Base-by-base conservation (phyloP, 2,797 vertebrate genomes). In the Lithobates sylvaticus region DNA sequence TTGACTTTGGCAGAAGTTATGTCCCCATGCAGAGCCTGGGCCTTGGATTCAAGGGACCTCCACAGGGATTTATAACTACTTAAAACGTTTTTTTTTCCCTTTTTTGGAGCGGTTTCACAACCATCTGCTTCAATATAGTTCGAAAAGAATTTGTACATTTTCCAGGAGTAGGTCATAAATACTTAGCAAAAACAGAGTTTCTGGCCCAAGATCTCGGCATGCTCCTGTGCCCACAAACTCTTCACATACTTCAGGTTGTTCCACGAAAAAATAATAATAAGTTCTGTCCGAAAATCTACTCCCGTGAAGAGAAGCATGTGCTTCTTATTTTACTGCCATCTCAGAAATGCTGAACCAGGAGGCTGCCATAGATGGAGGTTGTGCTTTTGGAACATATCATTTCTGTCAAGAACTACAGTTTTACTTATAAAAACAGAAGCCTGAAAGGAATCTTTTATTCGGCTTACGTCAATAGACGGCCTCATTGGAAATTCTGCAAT, bases 401-500 rank as follows among this genome's bases (percentile, higher is more conserved):
- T 81, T 85, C 69, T 86, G 78, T 76, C 21, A 76, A 70, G 84
- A 50, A 44, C 34, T 81, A 54, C 78, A 76, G 85, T 76, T 77
- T 81, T 82, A 67, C 84, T 76, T 81, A 76, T 32, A 47, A 86
- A 86, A 86, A 76, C 78, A 86, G 10, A 67, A 21, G 67, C 21
- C 73, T 81, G 73, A 81, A 86, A 81, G 78, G 65, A 86, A 61
- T 44, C 23, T 73, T 81, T 81, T 86, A 81, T 82, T 68, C 73
- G 16, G 68, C 50, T 76, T 42, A 47, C 78, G 65, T 86, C 84
- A 86, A 81, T 86, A 86, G 78, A 42, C 61, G 61, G 44, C 81
- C 81, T 86, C 84, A 86, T 77, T 81, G 70, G 54, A 86, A 36
- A 65, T 86, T 50, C 74, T 78, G 85, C 79, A 76, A 72, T 82